Percentiles rank a stretch among this genome's conserved stretches.
Conservation (phyloP, 2,888 invertebrate species). For the Pristionchus fissidentatus region DNA sequence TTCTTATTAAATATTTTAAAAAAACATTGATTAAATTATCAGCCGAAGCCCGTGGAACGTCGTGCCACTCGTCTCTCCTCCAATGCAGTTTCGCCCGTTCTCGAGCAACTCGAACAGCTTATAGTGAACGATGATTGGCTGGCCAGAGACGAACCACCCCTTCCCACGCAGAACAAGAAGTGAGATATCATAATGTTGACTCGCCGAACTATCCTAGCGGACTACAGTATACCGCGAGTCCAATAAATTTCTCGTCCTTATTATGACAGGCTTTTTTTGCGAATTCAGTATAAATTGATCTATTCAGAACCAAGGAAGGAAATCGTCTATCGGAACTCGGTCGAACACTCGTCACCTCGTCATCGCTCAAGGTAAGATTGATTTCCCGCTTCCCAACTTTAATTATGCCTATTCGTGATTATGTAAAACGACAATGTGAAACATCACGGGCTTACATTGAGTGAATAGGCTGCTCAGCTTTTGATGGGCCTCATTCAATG, state of each 20-base stretch:
- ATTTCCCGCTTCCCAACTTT: no score
- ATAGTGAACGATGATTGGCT: constrained; percentile 69
- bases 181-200: neutral
- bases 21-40: neutral
- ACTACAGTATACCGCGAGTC: no score
- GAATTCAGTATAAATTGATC: neutral
- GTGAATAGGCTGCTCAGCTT: no score
- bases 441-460: no score
- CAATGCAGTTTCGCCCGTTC: constrained; percentile 60
- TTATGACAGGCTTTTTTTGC: no score
- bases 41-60: constrained; percentile 58
- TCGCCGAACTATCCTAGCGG: no score
- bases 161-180: neutral
- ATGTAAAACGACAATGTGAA: no score
- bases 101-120: constrained; percentile 69
- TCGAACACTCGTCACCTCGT: constrained; percentile 66
- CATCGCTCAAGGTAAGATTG: constrained; percentile 56
- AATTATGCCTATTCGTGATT: no score
- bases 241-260: no score
- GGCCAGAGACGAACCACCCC: constrained; percentile 42
- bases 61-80: constrained; percentile 59
- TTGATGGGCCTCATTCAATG: no score
- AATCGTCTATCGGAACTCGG: constrained; percentile 64
- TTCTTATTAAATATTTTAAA: neutral
- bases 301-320: neutral